A percentile compares a stretch with the other conserved stretches of the same genome.
These are phyloP conservation scores for Catharus bicknelli DNA, from an alignment of 2,113 vertebrate species.

Conservation along the genomic window DNA sequence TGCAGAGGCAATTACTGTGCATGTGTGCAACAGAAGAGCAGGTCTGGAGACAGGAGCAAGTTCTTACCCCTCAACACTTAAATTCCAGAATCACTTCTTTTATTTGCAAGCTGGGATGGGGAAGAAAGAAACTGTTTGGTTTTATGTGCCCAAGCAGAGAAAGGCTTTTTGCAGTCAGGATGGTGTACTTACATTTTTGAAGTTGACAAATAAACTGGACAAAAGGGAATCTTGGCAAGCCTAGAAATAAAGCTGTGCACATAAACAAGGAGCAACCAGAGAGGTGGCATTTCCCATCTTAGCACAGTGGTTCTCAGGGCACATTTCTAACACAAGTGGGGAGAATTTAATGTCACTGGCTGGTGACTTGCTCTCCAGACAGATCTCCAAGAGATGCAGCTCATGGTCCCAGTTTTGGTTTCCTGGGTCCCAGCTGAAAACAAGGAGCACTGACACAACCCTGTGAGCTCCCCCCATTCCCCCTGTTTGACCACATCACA, in stretches of 20 bases:
- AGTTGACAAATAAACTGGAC: not conserved
- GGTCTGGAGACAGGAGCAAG: not conserved
- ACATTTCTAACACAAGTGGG: not conserved
- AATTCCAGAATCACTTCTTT: not conserved
- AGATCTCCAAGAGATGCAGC: not conserved
- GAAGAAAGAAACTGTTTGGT: not conserved
- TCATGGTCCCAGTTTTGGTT: not conserved
- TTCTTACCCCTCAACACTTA: not conserved
- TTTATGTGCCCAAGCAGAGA: not conserved
- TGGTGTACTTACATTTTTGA: not conserved
- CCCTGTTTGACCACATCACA: not conserved
- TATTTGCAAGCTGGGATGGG: not conserved
- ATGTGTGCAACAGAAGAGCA: not conserved
- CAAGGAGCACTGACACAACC: not conserved
- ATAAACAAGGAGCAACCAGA: not conserved
- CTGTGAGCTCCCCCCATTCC: not conserved
- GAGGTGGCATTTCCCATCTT: not conserved
- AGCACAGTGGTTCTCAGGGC: not conserved
- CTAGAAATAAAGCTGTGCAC: not conserved
- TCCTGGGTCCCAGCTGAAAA: not conserved
- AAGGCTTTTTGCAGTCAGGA: not conserved
- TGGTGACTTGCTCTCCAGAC: not conserved
- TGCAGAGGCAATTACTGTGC: not conserved
- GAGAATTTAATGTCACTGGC: not conserved
- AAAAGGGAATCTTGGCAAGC: not conserved